phyloP scores from a whole-genome alignment of 2,888 invertebrate genomes.

The Scaptomyza cyrtandrae region DNA sequence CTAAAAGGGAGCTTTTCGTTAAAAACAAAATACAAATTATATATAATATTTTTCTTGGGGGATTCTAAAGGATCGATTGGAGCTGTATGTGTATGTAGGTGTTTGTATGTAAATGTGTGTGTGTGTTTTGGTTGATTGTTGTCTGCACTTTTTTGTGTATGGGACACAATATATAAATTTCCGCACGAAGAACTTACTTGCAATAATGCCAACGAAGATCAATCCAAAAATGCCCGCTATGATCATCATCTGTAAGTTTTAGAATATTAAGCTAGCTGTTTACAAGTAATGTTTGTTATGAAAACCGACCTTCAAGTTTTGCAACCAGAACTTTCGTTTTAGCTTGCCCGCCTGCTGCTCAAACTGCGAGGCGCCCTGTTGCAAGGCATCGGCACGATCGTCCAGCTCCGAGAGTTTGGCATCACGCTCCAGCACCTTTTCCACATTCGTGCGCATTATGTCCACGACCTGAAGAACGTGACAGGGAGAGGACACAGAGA shows the following conservation, averaged over 20 bases:
- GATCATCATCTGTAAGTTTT: conserved; percentile 91
- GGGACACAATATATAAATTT: conserved; percentile 25
- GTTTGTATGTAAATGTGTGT: conserved; percentile 13
- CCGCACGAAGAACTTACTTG: conserved; percentile 88
- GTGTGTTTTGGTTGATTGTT: conserved; percentile 12
- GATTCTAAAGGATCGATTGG: conserved; percentile 25
- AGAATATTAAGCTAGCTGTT: neutral
- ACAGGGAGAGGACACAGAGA: too few relatives aligned
- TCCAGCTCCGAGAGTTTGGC: conserved; percentile 97
- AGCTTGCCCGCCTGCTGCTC: conserved; percentile 98
- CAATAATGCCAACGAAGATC: conserved; percentile 93
- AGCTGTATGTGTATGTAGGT: conserved; percentile 30
- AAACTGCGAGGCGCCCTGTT: conserved; percentile 97
- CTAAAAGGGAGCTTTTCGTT: conserved; percentile 26
- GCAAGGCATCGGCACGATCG: conserved; percentile 97
- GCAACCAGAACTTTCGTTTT: conserved; percentile 98
- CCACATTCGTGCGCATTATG: conserved; percentile 98
- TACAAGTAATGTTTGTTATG: too few relatives aligned
- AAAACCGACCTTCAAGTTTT: conserved; percentile 92
- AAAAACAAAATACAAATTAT: conserved; percentile 36
- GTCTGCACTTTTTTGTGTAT: conserved; percentile 21
- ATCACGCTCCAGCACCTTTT: conserved; percentile 97
- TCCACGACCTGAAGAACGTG: conserved; percentile 88
- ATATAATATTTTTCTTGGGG: conserved; percentile 10
- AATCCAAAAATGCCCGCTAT: conserved; percentile 94